These are phyloP conservation scores for Cyprinus carpio DNA, from an alignment of 2,113 vertebrate species.

Conservation along the genomic window DNA sequence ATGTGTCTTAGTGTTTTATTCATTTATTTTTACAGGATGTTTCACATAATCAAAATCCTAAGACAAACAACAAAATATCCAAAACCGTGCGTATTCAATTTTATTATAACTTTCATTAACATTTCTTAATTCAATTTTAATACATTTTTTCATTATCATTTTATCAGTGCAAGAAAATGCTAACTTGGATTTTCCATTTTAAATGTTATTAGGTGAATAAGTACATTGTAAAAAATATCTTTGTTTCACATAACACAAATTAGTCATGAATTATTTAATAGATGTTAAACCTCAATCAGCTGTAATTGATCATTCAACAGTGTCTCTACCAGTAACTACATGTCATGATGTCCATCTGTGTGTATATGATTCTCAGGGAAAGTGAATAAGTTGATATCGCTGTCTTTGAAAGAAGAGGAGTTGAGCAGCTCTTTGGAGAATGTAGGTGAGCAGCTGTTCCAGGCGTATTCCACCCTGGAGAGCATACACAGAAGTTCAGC, in stretches of 20 bases:
- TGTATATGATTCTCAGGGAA: conserved; percentile 61
- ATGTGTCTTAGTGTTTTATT: neutral
- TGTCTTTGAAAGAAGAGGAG: conserved; percentile 91
- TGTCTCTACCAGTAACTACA: neutral
- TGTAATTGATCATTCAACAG: neutral
- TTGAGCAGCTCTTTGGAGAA: conserved; percentile 81
- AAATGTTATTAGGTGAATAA: neutral
- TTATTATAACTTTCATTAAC: neutral
- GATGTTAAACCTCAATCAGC: neutral
- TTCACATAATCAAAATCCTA: neutral
- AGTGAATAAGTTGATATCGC: conserved; percentile 83
- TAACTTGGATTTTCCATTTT: no score
- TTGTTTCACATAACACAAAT: neutral
- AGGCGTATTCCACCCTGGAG: conserved; percentile 82
- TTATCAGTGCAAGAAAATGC: neutral
- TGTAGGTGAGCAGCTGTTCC: conserved; percentile 81
- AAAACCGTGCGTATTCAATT: neutral
- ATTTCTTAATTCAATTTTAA: neutral
- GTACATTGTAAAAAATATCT: neutral
- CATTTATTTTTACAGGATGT: neutral
- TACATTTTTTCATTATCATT: neutral
- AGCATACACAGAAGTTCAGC: conserved; percentile 86
- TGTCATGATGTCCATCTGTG: neutral
- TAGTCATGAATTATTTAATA: neutral
- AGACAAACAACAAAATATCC: neutral